Conservation (phyloP, 2,797 vertebrate genomes). For the Aselliscus stoliczkanus region DNA sequence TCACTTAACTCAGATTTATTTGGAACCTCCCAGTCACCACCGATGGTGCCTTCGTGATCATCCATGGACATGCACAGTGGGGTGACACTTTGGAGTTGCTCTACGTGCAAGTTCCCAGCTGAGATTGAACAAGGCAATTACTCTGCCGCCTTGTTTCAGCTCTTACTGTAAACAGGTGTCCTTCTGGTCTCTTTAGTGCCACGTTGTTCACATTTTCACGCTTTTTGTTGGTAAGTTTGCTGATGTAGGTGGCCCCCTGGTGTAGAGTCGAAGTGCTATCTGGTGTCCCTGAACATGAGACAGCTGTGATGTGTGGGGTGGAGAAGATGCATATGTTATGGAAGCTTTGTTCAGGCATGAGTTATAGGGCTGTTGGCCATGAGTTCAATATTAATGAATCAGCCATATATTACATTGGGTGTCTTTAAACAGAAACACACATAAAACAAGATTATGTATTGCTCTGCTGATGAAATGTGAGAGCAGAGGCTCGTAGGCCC, state of each 20-base stretch:
- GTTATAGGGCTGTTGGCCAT: not conserved
- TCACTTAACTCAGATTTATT: not conserved
- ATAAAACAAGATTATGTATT: not conserved
- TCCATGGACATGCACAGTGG: not conserved
- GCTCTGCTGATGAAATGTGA: not conserved
- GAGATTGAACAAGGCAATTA: not conserved
- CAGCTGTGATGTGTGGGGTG: accelerated
- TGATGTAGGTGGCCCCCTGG: not conserved
- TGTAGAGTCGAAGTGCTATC: too few species aligned
- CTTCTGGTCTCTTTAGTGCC: not conserved
- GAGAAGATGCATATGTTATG: not conserved
- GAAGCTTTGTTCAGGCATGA: accelerated
- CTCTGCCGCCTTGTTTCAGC: not conserved
- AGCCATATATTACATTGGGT: not conserved
- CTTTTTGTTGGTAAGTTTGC: not conserved
- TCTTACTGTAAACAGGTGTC: not conserved
- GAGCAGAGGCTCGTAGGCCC: not conserved
- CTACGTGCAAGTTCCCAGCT: not conserved
- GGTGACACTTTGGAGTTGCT: not conserved
- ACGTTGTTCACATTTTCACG: not conserved
- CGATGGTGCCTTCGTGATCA: not conserved
- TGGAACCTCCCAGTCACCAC: not conserved
- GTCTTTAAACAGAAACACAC: not conserved
- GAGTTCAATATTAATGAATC: not conserved
- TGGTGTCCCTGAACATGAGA: not conserved